Percentiles rank a stretch among this genome's conserved stretches.
These are phyloP conservation scores for Pelodytes ibericus DNA, from an alignment of 2,797 vertebrate species.

Conservation along the genomic window DNA sequence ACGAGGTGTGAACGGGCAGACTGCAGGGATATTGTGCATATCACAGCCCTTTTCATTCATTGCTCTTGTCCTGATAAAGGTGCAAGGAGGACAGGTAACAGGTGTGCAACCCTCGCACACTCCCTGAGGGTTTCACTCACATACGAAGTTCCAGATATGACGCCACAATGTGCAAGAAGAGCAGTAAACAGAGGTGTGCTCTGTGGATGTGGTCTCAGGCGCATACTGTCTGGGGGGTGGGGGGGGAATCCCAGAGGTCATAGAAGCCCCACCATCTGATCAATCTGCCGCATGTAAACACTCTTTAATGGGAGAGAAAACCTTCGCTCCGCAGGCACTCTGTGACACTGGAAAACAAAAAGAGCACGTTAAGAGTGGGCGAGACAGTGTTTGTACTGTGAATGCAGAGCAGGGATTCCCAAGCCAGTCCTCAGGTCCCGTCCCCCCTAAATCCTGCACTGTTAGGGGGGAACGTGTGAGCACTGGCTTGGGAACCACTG, in stretches of 20 bases:
- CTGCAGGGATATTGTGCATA: too few species aligned
- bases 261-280: slow-evolving; percentile 94
- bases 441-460: too few species aligned
- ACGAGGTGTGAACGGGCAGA: too few species aligned
- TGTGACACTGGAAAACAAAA: slow-evolving; percentile 79
- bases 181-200: not conserved
- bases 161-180: slow-evolving; percentile 3
- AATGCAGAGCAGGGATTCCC: too few species aligned
- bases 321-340: slow-evolving; percentile 90
- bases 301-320: slow-evolving; percentile 92
- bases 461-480: too few species aligned
- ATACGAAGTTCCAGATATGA: not conserved
- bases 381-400: not conserved
- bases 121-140: slow-evolving; percentile 35
- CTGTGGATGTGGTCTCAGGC: not conserved
- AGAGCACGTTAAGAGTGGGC: not conserved
- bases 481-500: too few species aligned
- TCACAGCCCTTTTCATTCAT: too few species aligned
- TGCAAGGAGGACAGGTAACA: slow-evolving; percentile 23
- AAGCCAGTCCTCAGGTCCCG: too few species aligned
- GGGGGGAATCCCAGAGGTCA: slow-evolving; percentile 65
- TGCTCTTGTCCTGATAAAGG: too few species aligned
- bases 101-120: slow-evolving; percentile 1
- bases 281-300: slow-evolving; percentile 97
- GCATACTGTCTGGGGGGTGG: too few species aligned